Percentiles rank a stretch among this genome's conserved stretches.
Conservation (phyloP, 2,797 vertebrate species). For the Gymnocypris eckloni region DNA sequence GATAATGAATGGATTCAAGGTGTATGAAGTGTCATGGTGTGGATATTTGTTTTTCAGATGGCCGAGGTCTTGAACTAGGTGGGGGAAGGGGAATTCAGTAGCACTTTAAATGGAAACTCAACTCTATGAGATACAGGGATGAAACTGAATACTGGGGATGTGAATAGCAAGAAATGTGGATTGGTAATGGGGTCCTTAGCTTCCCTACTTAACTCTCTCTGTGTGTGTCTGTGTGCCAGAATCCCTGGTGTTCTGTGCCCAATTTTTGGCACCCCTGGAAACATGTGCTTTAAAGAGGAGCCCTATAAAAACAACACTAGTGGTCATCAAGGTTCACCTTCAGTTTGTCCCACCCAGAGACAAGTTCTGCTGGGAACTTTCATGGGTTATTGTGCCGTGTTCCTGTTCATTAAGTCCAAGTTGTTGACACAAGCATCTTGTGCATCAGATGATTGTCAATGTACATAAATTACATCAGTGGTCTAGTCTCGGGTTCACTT, state of each 20-base stretch:
- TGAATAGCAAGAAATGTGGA: constrained; percentile 67
- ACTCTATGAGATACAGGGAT: constrained; percentile 65
- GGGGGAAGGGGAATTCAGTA: constrained; percentile 48
- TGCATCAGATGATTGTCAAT: background rate
- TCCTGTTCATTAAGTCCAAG: background rate
- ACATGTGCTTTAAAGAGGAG: constrained; percentile 79
- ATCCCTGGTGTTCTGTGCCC: constrained; percentile 68
- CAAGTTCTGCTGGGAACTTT: constrained; percentile 21
- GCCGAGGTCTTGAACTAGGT: constrained; percentile 37
- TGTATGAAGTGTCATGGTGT: constrained; percentile 53
- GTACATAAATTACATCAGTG: background rate
- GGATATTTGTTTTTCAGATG: constrained; percentile 51
- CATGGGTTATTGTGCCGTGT: constrained; percentile 39
- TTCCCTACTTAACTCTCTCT: constrained; percentile 18
- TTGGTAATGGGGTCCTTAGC: constrained; percentile 54
- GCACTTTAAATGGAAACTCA: constrained; percentile 66
- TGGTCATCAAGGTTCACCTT: constrained; percentile 62
- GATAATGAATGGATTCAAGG: constrained; percentile 44
- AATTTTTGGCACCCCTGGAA: constrained; percentile 70
- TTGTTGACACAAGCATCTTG: constrained; percentile 26
- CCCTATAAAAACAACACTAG: constrained; percentile 72
- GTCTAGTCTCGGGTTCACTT: background rate
- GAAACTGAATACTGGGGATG: constrained; percentile 66
- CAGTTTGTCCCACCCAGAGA: constrained; percentile 76
- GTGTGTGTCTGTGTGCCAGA: constrained; percentile 48